Percentiles rank a stretch among this genome's conserved stretches.
phyloP scores from a whole-genome alignment of 2,113 vertebrate genomes.

The Chionodraco myersi region DNA sequence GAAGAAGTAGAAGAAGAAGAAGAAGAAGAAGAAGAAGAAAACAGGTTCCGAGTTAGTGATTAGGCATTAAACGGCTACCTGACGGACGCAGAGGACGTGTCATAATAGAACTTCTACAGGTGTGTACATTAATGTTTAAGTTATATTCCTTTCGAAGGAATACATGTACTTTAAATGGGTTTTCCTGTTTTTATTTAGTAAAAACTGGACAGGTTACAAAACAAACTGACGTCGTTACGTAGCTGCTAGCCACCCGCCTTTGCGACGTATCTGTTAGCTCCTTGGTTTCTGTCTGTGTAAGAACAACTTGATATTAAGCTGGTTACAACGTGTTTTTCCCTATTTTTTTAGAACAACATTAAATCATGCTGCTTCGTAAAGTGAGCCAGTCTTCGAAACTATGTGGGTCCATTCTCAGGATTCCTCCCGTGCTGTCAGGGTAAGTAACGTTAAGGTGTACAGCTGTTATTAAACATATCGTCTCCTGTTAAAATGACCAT shows the following conservation, averaged over 20 bases:
- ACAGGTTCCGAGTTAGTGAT: background rate
- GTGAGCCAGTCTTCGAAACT: constrained; percentile 73
- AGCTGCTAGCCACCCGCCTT: background rate
- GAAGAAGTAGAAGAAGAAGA: background rate
- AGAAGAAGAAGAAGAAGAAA: background rate
- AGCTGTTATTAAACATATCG: accelerated
- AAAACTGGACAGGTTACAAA: background rate
- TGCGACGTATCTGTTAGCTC: background rate
- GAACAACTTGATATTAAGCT: background rate
- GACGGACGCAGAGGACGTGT: background rate
- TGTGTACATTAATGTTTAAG: background rate
- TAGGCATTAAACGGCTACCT: background rate
- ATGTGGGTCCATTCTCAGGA: constrained; percentile 68
- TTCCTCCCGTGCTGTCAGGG: constrained; percentile 62
- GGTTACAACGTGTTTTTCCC: accelerated
- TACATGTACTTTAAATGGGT: background rate
- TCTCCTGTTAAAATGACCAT: too few relatives aligned
- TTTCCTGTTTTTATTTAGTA: background rate
- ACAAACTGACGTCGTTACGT: background rate
- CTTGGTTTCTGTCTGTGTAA: background rate
- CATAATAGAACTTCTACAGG: background rate
- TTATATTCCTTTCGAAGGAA: accelerated
- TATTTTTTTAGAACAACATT: background rate
- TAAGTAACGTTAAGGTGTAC: constrained; percentile 34
- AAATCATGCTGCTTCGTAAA: constrained; percentile 80